These are phyloP conservation scores for Alethe castanea DNA, from an alignment of 2,113 vertebrate genomes.

Conservation along the genomic window DNA sequence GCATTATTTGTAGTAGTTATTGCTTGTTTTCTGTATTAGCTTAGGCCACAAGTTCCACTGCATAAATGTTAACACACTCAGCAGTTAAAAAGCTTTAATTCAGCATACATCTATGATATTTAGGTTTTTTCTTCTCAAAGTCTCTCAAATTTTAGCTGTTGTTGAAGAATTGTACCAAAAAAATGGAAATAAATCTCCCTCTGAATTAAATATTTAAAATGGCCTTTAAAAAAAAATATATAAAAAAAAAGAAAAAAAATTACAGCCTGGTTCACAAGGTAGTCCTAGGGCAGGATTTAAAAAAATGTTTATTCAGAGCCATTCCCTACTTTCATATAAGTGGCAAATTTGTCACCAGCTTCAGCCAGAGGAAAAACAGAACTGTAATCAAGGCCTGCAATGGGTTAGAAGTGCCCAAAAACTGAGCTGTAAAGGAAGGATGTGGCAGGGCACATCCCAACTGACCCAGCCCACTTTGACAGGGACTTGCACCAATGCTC, in stretches of 20 bases:
- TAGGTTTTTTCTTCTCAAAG: neutral
- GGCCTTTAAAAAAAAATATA: neutral
- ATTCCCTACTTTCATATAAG: neutral
- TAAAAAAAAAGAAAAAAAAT: neutral
- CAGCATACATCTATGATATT: neutral
- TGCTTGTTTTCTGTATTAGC: slow-evolving; percentile 20
- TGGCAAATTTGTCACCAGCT: neutral
- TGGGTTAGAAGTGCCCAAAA: neutral
- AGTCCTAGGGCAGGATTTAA: neutral
- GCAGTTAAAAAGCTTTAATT: slow-evolving; percentile 8
- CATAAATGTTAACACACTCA: slow-evolving; percentile 10
- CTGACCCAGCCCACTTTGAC: neutral
- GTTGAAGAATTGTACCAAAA: neutral
- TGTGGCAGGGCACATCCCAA: neutral
- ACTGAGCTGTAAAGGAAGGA: neutral
- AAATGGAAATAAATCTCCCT: neutral
- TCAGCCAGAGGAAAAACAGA: neutral
- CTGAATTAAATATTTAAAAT: neutral
- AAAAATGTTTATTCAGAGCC: neutral
- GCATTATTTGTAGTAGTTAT: slow-evolving; percentile 32
- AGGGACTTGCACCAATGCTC: accelerated
- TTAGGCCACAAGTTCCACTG: neutral
- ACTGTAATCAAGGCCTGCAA: neutral
- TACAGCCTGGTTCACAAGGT: neutral
- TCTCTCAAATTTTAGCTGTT: neutral